These are phyloP conservation scores for Semaprochilodus insignis DNA, from an alignment of 2,797 vertebrate species.

Conservation along the genomic window DNA sequence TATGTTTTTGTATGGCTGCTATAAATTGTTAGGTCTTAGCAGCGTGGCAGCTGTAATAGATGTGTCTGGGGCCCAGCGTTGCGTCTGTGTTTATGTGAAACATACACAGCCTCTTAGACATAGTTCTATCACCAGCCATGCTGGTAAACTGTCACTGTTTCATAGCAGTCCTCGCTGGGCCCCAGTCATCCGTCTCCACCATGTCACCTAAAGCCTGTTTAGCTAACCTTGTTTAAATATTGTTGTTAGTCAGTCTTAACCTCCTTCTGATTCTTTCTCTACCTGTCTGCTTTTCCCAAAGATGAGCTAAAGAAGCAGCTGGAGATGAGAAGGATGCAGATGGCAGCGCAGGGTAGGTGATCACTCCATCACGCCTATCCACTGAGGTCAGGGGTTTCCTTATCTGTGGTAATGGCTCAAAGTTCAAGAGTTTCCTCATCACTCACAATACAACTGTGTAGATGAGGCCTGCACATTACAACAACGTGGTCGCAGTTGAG, in stretches of 20 bases:
- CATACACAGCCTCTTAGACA: constrained; percentile 26
- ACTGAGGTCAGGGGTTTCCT: too few relatives aligned
- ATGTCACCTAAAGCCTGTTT: not conserved
- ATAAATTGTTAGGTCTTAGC: constrained; percentile 39
- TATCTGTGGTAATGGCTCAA: too few relatives aligned
- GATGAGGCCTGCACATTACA: not conserved
- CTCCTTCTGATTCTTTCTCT: not conserved
- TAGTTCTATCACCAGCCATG: constrained; percentile 16
- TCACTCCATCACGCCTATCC: not conserved
- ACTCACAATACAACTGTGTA: not conserved
- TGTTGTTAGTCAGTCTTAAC: too few relatives aligned
- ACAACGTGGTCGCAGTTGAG: not conserved
- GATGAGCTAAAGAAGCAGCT: constrained; percentile 54
- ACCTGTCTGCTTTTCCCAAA: constrained; percentile 24
- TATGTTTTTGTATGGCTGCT: constrained; percentile 43
- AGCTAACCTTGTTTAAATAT: not conserved
- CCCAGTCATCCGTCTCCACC: not conserved
- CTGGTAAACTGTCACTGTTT: constrained; percentile 35
- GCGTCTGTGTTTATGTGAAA: constrained; percentile 46
- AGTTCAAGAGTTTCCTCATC: not conserved
- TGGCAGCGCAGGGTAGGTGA: constrained; percentile 55
- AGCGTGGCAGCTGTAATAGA: constrained; percentile 38
- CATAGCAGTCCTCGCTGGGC: constrained; percentile 7
- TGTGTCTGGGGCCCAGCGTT: constrained; percentile 23
- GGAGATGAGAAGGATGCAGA: constrained; percentile 50